Evolutionary conservation across 2,797 vertebrate genomes (phyloP).

Genomic region (Masticophis lateralis): DNA sequence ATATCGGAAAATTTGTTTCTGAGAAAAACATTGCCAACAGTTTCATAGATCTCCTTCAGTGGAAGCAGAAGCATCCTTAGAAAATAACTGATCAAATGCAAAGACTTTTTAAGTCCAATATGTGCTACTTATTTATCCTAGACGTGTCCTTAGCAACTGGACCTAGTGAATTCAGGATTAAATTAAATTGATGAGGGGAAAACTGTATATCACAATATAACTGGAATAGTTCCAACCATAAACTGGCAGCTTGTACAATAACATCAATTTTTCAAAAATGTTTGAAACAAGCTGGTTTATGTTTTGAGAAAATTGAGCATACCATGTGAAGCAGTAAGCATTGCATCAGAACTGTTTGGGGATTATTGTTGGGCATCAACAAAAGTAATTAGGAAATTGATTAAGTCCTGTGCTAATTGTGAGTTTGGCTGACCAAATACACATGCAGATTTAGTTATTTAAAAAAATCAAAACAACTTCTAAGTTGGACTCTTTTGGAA

Average conservation of each 20-base stretch:
- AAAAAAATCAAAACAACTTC: background rate
- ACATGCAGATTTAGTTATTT: background rate
- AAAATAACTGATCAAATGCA: background rate
- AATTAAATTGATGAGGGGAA: background rate
- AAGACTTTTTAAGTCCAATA: background rate
- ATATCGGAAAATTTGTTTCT: background rate
- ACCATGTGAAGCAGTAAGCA: background rate
- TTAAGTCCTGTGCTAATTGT: background rate
- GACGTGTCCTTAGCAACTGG: background rate
- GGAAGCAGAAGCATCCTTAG: background rate
- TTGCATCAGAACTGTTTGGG: background rate
- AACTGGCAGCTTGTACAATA: background rate
- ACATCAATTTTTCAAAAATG: constrained; percentile 4
- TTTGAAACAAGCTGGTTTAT: constrained; percentile 4
- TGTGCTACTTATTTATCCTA: background rate
- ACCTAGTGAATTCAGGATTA: background rate
- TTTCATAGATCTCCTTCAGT: background rate
- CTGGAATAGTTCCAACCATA: background rate
- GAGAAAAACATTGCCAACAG: background rate
- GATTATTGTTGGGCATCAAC: background rate
- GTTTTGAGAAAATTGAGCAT: background rate
- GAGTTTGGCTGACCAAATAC: background rate
- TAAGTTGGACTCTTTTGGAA: background rate
- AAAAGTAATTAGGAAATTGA: background rate
- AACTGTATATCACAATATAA: background rate